Evolutionary conservation across 2,888 invertebrate genomes (phyloP).

Genomic region (Phasia obesa): DNA sequence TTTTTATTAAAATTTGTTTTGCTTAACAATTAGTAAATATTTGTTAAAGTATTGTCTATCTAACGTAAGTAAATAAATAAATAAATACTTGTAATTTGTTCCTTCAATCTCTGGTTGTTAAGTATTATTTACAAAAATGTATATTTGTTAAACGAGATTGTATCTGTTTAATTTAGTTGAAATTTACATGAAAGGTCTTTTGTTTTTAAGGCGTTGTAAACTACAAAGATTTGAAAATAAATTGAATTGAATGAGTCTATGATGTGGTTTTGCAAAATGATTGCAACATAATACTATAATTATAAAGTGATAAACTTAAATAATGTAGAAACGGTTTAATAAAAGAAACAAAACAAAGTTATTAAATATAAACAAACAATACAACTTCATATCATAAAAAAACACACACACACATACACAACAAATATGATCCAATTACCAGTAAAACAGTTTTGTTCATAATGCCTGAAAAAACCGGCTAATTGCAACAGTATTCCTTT

Average conservation of each 20-base stretch:
- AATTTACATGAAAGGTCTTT: constrained; percentile 15
- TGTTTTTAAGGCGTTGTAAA: constrained; percentile 36
- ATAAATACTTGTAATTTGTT: constrained; percentile 21
- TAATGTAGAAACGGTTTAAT: constrained; percentile 12
- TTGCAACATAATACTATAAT: constrained; percentile 63
- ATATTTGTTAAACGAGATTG: constrained; percentile 41
- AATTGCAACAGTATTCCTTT: constrained; percentile 24
- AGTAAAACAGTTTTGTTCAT: constrained; percentile 19
- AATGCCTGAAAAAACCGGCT: constrained; percentile 40
- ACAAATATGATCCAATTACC: constrained; percentile 36
- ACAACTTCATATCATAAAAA: not conserved
- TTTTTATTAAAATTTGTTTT: constrained; percentile 34
- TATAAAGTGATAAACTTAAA: constrained; percentile 41
- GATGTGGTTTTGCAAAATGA: constrained; percentile 54
- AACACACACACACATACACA: not conserved
- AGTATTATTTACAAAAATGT: constrained; percentile 38
- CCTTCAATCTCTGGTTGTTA: not conserved
- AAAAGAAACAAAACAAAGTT: constrained; percentile 2
- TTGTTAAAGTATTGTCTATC: constrained; percentile 15
- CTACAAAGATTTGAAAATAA: constrained; percentile 45
- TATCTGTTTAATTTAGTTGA: constrained; percentile 30
- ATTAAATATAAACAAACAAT: constrained; percentile 12
- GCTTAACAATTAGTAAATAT: constrained; percentile 18
- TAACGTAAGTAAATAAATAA: constrained; percentile 1
- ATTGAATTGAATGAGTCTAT: not conserved